A percentile compares a stretch with the other conserved stretches of the same genome.
phyloP scores from a whole-genome alignment of 2,888 invertebrate species.

The Mantis religiosa region DNA sequence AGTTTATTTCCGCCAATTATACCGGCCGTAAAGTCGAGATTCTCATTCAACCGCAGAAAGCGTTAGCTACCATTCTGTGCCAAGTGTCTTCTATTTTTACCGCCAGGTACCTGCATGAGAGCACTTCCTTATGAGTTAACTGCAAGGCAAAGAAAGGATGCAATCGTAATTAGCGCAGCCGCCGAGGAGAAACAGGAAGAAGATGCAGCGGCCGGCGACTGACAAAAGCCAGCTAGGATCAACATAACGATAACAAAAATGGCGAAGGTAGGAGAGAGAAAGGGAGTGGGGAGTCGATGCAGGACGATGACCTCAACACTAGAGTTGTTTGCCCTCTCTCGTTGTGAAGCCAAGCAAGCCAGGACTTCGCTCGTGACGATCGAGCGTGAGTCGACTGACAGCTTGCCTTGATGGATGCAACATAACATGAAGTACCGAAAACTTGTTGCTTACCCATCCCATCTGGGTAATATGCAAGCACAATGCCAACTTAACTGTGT shows the following conservation, averaged over 20 bases:
- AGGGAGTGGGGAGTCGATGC: background rate
- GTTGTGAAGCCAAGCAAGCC: background rate
- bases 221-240: background rate
- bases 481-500: no score
- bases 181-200: background rate
- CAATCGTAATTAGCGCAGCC: background rate
- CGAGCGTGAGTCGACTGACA: slow-evolving; percentile 13
- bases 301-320: slow-evolving; percentile 32
- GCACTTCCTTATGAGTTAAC: background rate
- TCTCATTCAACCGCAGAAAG: background rate
- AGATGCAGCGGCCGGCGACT: background rate
- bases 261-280: background rate
- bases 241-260: background rate
- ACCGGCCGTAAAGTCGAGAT: background rate
- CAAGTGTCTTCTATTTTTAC: background rate
- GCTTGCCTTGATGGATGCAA: background rate
- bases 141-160: background rate
- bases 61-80: background rate
- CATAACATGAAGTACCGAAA: background rate
- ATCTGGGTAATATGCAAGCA: no score
- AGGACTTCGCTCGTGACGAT: slow-evolving; percentile 1
- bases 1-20: background rate
- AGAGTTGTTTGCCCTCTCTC: slow-evolving; percentile 9
- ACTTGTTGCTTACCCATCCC: background rate
- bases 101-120: background rate